Base-by-base conservation (phyloP, 2,888 invertebrate species). In the Philhelius pedissequus region DNA sequence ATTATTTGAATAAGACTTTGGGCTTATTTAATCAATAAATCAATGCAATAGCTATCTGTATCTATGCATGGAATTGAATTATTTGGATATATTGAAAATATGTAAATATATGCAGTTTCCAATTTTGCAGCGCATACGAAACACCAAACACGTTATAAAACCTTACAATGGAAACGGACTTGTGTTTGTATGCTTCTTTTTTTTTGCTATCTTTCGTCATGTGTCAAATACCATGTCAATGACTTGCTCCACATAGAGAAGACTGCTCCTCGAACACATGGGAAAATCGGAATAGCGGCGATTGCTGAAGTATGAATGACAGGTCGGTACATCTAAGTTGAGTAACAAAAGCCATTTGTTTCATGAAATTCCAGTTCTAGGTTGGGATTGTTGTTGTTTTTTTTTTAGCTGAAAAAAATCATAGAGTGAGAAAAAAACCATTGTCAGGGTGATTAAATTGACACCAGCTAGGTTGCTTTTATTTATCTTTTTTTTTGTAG, bases 401-500 rank as follows among this genome's bases (percentile, higher is more conserved):
- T 27, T 30, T 27, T 50, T 50, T 77, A 38, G 60, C 38, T 50
- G 75, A 62, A 80, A 80, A 73, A 69, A 68, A 62, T 62, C 60
- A 75, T 79, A 52, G 74, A 74, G 45, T 52, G 68, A 75, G 45
- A 70, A 81, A 70, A 81, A 68, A 76, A 62, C 74, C 80, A 81
- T 76, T 81, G 80, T 81, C 80, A 81, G 80, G 80, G 80, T 70
- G 80, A 81, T 75, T 70, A 70, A 76, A 64, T 76, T 81, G 80
- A 76, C 80, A 81, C 80, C 64, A 70, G 56, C 38, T 66, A 27
- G 45, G 38, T 22, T 25, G 30, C 4, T n/a, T 38, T 56, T 27
- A 11, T 52, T 27, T 27, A 13, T 40, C 56, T 70, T 18, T 54
- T 22, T 9, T 27, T 71, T 64, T 13, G 30, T 40, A 32, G 1